A percentile compares a stretch with the other conserved stretches of the same genome.
Conservation (phyloP, 2,113 vertebrate genomes). For the Pygoscelis antarcticus region DNA sequence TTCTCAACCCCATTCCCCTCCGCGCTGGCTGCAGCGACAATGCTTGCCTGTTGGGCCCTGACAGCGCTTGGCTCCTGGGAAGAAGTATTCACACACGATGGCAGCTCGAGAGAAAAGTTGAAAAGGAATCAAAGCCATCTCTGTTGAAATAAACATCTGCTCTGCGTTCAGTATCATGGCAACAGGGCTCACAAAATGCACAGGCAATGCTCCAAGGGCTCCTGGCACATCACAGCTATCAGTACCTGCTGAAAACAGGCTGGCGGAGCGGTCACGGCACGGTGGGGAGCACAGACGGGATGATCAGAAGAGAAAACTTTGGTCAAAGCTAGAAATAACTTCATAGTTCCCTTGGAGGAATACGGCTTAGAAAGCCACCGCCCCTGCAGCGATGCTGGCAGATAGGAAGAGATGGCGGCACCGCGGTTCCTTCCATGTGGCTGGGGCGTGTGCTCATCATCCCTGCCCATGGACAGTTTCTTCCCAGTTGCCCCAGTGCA, state of each 20-base stretch:
- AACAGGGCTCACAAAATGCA: constrained; percentile 37
- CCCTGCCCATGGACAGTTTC: neutral
- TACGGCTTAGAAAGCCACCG: neutral
- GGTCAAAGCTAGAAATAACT: constrained; percentile 13
- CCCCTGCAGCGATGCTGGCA: neutral
- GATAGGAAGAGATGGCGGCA: neutral
- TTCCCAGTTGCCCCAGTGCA: neutral
- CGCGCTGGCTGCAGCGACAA: neutral
- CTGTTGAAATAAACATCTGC: constrained; percentile 68
- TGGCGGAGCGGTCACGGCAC: neutral
- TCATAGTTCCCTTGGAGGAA: neutral
- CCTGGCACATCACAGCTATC: constrained; percentile 44
- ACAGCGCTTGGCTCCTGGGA: neutral
- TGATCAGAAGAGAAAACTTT: neutral
- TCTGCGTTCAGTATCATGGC: constrained; percentile 42
- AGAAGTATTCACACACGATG: constrained; percentile 31
- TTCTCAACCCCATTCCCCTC: neutral
- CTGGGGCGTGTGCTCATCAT: neutral
- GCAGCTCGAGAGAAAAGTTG: constrained; percentile 18
- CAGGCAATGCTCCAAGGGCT: constrained; percentile 24
- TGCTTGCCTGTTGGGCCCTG: neutral
- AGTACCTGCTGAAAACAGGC: constrained; percentile 61
- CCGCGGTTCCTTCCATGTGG: fast-evolving
- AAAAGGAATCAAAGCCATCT: constrained; percentile 55
- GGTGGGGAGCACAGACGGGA: neutral